Base-by-base conservation (phyloP, 1,140 invertebrate species). In the Formica exsecta region DNA sequence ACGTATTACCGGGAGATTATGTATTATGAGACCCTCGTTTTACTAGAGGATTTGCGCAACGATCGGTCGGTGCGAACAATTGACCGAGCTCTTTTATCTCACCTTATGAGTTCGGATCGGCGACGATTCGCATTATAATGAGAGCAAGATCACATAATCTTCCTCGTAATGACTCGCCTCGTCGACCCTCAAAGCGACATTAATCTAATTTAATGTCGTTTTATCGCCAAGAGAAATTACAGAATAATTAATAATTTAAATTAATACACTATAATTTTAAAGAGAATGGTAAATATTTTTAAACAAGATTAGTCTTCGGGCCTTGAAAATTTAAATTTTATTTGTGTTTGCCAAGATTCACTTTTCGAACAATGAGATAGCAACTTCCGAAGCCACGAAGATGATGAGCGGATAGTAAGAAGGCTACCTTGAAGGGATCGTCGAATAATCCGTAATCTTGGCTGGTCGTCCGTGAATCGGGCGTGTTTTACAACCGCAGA, bases 391-490 rank as follows among this genome's bases (percentile, higher is more conserved):
- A 59, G 79, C 74, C 64, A 79, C 87, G 48, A 16, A 19, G 48
- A 51, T 51, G 4, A 44, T 51, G 2, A 70, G 83, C 62, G 81
- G 85, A 57, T 83, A 48, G 77, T 44, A 87, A 91, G 83, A 87
- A 85, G 85, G 89, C 75, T 66, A 65, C 90, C 89, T 91, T 92
- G 90, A 89, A 85, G 70, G 77, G 84, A 91, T 86, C 62, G 25
- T 16, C 59, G 41, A 38, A 32, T 48, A 73, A 90, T 85, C 70
- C 83, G 68, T 84, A 62, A 87, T 89, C 54, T 68, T 54, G 51
- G 66, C 84, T 64, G 61, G 89, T 89, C 68, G 90, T 91, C 87
- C 89, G 79, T 90, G 85, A 90, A 90, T 91, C 90, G 59, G 54
- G 22, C 64, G 61, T 80, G 57, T 87, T 75, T 87, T 70, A 54